A percentile compares a stretch with the other conserved stretches of the same genome.
These are phyloP conservation scores for Ichneumoninae sp. DNA, from an alignment of 2,888 invertebrate species.

Conservation along the genomic window DNA sequence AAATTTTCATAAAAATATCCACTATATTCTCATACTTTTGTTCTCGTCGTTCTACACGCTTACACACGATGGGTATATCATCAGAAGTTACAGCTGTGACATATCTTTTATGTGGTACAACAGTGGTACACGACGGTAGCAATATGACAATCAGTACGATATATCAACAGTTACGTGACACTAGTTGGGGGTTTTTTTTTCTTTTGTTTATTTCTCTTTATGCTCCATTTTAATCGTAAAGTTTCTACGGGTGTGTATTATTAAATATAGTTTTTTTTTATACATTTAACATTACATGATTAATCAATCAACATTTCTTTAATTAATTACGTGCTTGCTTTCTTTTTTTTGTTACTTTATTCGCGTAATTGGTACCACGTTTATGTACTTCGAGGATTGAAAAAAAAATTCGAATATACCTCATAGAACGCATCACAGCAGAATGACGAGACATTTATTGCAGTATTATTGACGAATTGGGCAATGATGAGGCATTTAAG, in stretches of 20 bases:
- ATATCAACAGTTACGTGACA: constrained; percentile 51
- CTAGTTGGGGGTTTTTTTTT: constrained; percentile 20
- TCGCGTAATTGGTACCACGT: constrained; percentile 38
- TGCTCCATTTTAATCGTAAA: background rate
- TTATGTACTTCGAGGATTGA: constrained; percentile 9
- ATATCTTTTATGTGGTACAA: constrained; percentile 17
- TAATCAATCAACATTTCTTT: constrained; percentile 23
- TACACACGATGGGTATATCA: constrained; percentile 39
- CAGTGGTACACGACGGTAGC: constrained; percentile 27
- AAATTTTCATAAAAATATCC: constrained; percentile 62
- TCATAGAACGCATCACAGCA: constrained; percentile 14
- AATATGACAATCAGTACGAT: constrained; percentile 54
- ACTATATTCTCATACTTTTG: constrained; percentile 50
- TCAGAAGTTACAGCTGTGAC: constrained; percentile 22
- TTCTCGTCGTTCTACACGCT: constrained; percentile 51
- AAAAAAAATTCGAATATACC: constrained; percentile 21
- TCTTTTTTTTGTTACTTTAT: constrained; percentile 2
- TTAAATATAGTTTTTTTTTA: constrained; percentile 39
- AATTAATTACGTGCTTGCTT: constrained; percentile 1
- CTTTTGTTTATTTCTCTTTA: constrained; percentile 1
- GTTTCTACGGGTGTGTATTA: constrained; percentile 16
- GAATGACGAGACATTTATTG: constrained; percentile 40
- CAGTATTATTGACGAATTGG: constrained; percentile 31
- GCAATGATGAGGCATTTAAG: background rate
- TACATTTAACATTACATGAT: constrained; percentile 42